Evolutionary conservation across 1,140 invertebrate species (phyloP), one percentile per base, ranked within the genome.

Genomic region (Neodiprion fabricii): DNA sequence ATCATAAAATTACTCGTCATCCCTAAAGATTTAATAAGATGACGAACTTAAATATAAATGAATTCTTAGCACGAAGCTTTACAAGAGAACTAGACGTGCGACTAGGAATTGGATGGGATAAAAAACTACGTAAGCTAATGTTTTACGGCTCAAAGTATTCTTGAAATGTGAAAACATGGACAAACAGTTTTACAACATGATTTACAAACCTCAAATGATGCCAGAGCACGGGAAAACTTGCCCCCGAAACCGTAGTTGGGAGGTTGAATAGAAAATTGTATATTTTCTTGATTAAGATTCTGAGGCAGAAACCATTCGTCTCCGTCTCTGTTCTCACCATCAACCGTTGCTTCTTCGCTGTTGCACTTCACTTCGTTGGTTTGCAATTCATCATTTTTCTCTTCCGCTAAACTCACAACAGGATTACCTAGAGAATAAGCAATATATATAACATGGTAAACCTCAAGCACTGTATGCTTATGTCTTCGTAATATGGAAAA

Each of bases 171-270:
- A 2, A 40, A 40, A 40, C 28, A 40, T 3, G 1, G 2, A 40
- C 5, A 40, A 40, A 40, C 17, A 14, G 14, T 67, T 17, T 21
- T 17, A 73, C 14, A 40, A 72, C 11, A 48, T 78, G 50, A 68
- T 61, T n/a, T 0, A 61, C 53, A 17, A 80, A 89, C 88, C 75
- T 89, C 87, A 77, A 89, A 89, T 21, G 84, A 81, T 47, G 7
- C 74, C 48, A 89, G 80, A 14, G 86, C 83, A 66, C 82, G 83
- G 5, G 82, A 85, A 76, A 89, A 76, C 81, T 85, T 87, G 77
- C 85, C 87, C 5, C 80, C 88, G 83, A 90, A 90, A 12, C 89
- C 89, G 85, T 90, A 90, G 77, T 84, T 87, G 12, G 84, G 84
- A 68, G 78, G 73, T 65, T 77, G 76, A 28, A 81, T 8, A 14